Percentiles rank a stretch among this genome's conserved stretches.
phyloP scores from a whole-genome alignment of 2,113 vertebrate species.

The Grammomys dolichurus region DNA sequence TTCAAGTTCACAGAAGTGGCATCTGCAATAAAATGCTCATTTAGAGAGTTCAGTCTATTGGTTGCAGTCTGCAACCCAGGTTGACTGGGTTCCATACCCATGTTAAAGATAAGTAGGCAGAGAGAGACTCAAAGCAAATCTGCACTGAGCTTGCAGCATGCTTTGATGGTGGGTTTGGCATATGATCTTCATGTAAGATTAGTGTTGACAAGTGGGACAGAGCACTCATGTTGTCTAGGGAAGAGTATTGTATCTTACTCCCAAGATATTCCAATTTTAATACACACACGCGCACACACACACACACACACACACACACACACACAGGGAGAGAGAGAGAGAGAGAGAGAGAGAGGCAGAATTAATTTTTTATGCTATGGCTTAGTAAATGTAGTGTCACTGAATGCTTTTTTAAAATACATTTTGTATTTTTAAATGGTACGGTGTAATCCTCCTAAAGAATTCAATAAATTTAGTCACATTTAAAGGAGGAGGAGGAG shows the following conservation, averaged over 20 bases:
- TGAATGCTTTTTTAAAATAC: not conserved
- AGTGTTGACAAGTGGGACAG: not conserved
- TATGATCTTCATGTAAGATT: not conserved
- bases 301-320: not conserved
- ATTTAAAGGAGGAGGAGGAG: not conserved
- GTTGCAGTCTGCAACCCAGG: not conserved
- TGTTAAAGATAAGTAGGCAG: not conserved
- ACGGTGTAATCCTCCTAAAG: not conserved
- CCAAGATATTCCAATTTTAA: not conserved
- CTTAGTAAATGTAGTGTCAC: not conserved
- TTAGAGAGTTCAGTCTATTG: not conserved
- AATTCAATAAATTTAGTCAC: not conserved
- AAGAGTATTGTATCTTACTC: not conserved
- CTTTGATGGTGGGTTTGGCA: not conserved
- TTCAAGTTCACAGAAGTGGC: not conserved
- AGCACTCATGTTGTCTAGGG: not conserved
- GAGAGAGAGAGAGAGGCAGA: not conserved
- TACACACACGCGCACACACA: not conserved
- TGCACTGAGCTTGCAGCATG: not conserved
- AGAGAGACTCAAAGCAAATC: not conserved
- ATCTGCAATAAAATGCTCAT: not conserved
- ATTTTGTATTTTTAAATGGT: not conserved
- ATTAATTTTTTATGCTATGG: not conserved
- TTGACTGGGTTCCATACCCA: too few species aligned
- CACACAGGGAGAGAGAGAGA: not conserved